Evolutionary conservation across 2,797 vertebrate species (phyloP).

Genomic region (Streptopelia turtur): DNA sequence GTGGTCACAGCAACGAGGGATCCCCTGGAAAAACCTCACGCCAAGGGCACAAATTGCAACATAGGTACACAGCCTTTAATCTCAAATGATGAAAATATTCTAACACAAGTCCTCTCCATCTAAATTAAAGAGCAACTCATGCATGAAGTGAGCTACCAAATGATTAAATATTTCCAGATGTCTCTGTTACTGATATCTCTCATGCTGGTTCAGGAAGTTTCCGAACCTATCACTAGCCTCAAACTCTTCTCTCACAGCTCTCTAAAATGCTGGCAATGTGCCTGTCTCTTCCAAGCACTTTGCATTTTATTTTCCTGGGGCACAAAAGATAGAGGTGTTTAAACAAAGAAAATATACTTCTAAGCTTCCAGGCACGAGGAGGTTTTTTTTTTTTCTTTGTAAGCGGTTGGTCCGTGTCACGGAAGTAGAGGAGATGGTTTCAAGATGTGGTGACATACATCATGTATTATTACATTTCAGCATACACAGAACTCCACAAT

Average conservation of each 20-base stretch:
- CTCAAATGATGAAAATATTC: not conserved
- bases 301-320: not conserved
- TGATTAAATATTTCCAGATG: not conserved
- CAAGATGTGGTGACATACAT: not conserved
- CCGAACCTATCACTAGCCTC: not conserved
- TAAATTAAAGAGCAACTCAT: not conserved
- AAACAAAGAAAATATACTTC: not conserved
- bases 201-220: not conserved
- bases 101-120: not conserved
- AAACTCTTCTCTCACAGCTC: not conserved
- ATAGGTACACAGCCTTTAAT: rapidly evolving
- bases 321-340: not conserved
- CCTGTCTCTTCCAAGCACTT: not conserved
- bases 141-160: not conserved
- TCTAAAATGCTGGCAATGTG: not conserved
- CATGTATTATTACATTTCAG: not conserved
- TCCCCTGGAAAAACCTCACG: not conserved
- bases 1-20: not conserved
- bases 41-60: not conserved
- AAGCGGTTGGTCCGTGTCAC: not conserved
- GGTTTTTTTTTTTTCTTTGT: not conserved
- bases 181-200: not conserved
- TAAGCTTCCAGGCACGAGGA: not conserved
- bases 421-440: not conserved
- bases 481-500: not conserved